Percentiles rank a stretch among this genome's conserved stretches.
Evolutionary conservation across 2,888 invertebrate species (phyloP).

Genomic region (Aspidiotus rigidus): DNA sequence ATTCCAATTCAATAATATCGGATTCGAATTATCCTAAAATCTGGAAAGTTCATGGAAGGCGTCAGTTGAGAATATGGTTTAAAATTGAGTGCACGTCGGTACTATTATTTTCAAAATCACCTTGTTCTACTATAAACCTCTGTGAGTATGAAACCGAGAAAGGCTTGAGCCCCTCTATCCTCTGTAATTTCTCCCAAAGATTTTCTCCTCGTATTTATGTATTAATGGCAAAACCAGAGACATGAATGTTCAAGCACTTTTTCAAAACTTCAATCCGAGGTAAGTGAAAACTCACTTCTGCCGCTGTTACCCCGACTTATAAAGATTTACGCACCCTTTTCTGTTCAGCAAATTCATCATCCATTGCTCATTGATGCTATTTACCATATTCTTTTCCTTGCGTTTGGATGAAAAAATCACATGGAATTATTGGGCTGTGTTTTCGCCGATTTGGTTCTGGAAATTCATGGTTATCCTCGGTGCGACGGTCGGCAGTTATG

Average conservation of each 20-base stretch:
- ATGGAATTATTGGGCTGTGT: slow-evolving; percentile 94
- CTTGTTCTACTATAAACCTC: too few species aligned
- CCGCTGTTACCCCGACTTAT: too few species aligned
- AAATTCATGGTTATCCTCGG: slow-evolving; percentile 84
- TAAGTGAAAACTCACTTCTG: slow-evolving; percentile 43
- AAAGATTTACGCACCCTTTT: slow-evolving; percentile 31
- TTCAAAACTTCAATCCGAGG: slow-evolving; percentile 89
- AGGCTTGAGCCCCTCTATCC: too few species aligned
- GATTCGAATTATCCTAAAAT: too few species aligned
- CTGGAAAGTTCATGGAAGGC: too few species aligned
- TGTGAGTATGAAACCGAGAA: too few species aligned
- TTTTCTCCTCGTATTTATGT: too few species aligned
- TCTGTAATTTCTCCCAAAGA: too few species aligned
- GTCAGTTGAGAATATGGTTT: too few species aligned
- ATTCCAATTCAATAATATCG: too few species aligned
- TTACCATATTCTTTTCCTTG: slow-evolving; percentile 81
- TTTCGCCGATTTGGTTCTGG: slow-evolving; percentile 96
- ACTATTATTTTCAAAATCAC: too few species aligned
- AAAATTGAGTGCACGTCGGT: too few species aligned
- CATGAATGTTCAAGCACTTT: slow-evolving; percentile 83
- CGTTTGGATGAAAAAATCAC: slow-evolving; percentile 77
- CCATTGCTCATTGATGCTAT: slow-evolving; percentile 82
- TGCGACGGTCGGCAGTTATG: slow-evolving; percentile 81
- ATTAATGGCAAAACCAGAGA: not conserved
- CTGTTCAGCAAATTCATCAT: slow-evolving; percentile 90